Evolutionary conservation across 1,140 invertebrate genomes (phyloP).

Genomic region (Hyposmocoma kahamanoa): DNA sequence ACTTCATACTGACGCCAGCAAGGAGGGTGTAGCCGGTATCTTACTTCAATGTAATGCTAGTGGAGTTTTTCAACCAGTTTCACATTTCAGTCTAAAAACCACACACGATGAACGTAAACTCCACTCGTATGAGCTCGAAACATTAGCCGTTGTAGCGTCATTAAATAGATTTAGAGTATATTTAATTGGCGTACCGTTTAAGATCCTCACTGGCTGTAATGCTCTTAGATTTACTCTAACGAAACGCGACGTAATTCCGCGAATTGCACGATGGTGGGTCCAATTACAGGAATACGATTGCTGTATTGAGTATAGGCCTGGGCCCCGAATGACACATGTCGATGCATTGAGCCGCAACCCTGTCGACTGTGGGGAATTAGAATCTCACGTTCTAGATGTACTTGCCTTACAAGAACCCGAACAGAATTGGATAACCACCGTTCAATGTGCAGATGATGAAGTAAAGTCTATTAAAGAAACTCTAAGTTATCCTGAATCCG

Average conservation of each 20-base stretch:
- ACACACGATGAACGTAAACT: slow-evolving; percentile 7
- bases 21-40: slow-evolving; percentile 23
- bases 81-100: slow-evolving; percentile 11
- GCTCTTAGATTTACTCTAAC: slow-evolving; percentile 24
- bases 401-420: slow-evolving; percentile 5
- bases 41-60: slow-evolving; percentile 6
- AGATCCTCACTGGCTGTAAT: slow-evolving; percentile 25
- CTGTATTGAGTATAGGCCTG: slow-evolving; percentile 28
- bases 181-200: slow-evolving; percentile 36
- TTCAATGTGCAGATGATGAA: slow-evolving; percentile 17
- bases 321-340: slow-evolving; percentile 33
- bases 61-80: slow-evolving; percentile 5
- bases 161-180: slow-evolving; percentile 55
- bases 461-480: slow-evolving; percentile 15
- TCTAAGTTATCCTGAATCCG: slow-evolving; percentile 10
- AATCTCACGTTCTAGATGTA: slow-evolving; percentile 8
- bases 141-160: slow-evolving; percentile 17
- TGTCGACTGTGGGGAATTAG: neutral
- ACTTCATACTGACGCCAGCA: slow-evolving; percentile 8
- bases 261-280: slow-evolving; percentile 34
- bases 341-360: slow-evolving; percentile 40
- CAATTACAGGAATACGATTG: slow-evolving; percentile 35
- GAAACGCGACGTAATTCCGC: slow-evolving; percentile 21
- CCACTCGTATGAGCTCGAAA: slow-evolving; percentile 34
- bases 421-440: slow-evolving; percentile 24